Evolutionary conservation across 1,140 invertebrate species (phyloP).

Genomic region (Zaprionus ornatus): DNA sequence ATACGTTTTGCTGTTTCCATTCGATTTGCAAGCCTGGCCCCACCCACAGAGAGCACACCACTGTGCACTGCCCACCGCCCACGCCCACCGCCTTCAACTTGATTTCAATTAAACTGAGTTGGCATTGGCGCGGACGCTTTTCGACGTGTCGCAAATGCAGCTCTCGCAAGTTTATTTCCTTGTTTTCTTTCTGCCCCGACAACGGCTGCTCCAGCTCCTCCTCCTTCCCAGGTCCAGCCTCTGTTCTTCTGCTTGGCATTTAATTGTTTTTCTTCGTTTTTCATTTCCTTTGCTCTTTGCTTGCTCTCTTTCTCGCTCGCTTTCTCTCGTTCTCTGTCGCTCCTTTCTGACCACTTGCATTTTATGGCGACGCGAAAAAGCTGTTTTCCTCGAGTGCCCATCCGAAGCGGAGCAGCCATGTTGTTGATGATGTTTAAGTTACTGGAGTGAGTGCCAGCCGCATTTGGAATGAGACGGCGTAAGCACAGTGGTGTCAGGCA

Average conservation of each 20-base stretch:
- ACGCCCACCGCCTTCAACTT: slow-evolving; percentile 42
- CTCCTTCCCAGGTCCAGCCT: slow-evolving; percentile 28
- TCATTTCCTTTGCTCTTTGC: slow-evolving; percentile 56
- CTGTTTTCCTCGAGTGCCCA: slow-evolving; percentile 63
- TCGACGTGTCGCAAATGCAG: slow-evolving; percentile 77
- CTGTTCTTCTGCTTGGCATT: slow-evolving; percentile 62
- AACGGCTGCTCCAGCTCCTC: slow-evolving; percentile 45
- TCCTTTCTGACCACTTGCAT: slow-evolving; percentile 73
- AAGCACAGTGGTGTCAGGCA: slow-evolving; percentile 27
- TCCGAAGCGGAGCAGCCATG: slow-evolving; percentile 52
- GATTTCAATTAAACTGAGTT: slow-evolving; percentile 82
- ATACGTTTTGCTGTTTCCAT: slow-evolving; percentile 73
- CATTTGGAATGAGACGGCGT: slow-evolving; percentile 4
- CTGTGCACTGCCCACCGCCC: background rate
- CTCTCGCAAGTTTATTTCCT: slow-evolving; percentile 74
- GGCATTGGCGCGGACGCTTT: slow-evolving; percentile 71
- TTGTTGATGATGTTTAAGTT: slow-evolving; percentile 77
- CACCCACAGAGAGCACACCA: background rate
- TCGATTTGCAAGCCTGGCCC: slow-evolving; percentile 66
- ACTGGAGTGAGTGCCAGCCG: slow-evolving; percentile 27
- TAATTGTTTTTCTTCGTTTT: slow-evolving; percentile 80
- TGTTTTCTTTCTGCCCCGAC: slow-evolving; percentile 62
- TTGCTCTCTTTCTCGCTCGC: slow-evolving; percentile 13
- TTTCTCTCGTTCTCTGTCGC: slow-evolving; percentile 17
- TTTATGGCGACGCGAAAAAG: slow-evolving; percentile 80